Evolutionary conservation across 2,888 invertebrate species (phyloP).

Genomic region (Ormyrus labotus): DNA sequence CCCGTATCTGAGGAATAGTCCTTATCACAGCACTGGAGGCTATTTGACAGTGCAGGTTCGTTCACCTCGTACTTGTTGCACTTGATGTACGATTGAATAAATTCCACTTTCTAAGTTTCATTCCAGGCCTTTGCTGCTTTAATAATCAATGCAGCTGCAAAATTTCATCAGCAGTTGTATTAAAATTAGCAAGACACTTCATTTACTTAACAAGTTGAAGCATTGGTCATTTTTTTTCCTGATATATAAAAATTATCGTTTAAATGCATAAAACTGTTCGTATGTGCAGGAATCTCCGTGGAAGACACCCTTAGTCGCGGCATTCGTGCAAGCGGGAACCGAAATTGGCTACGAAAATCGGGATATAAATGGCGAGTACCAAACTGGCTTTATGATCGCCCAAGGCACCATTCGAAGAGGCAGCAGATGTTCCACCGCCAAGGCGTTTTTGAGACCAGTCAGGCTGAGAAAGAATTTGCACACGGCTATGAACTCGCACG

Average conservation of each 20-base stretch:
- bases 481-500: constrained; percentile 87
- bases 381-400: constrained; percentile 89
- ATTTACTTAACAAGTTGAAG: no score
- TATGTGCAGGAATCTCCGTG: constrained; percentile 86
- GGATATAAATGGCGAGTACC: constrained; percentile 88
- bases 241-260: neutral
- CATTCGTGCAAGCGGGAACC: constrained; percentile 88
- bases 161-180: no score
- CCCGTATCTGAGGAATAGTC: constrained; percentile 85
- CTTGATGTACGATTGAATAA: neutral
- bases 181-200: no score
- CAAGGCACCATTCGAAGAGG: constrained; percentile 87
- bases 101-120: neutral
- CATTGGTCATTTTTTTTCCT: no score
- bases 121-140: neutral
- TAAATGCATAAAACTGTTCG: neutral
- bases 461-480: constrained; percentile 87
- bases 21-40: constrained; percentile 85
- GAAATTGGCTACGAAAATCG: constrained; percentile 90
- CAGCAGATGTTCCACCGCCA: constrained; percentile 90
- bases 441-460: constrained; percentile 89
- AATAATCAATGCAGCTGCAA: neutral
- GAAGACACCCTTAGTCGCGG: constrained; percentile 88
- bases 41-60: constrained; percentile 84
- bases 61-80: neutral